Conservation (phyloP, 2,113 vertebrate species). For the Trogon surrucura region DNA sequence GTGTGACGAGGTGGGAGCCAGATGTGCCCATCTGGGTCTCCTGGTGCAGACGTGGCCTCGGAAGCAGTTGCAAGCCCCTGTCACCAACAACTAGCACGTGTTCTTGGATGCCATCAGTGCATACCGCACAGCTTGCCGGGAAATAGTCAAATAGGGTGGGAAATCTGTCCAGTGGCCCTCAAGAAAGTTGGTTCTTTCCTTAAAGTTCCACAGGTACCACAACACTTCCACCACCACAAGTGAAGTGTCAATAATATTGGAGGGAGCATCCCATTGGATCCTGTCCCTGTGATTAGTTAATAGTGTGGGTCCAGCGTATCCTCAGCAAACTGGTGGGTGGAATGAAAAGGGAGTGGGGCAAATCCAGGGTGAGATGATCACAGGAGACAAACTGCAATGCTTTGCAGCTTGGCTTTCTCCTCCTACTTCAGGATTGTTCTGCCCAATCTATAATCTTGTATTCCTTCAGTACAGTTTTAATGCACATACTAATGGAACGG, state of each 20-base stretch:
- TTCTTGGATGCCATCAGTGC: background rate
- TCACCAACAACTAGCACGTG: background rate
- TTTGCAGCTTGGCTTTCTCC: background rate
- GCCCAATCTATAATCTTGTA: background rate
- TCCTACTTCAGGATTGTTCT: background rate
- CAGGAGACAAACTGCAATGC: background rate
- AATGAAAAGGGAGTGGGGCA: background rate
- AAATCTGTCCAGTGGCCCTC: background rate
- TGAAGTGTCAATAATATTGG: background rate
- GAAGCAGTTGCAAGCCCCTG: background rate
- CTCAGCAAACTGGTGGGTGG: background rate
- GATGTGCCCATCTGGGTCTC: background rate
- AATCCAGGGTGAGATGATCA: background rate
- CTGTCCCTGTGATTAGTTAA: accelerated
- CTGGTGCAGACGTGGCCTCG: background rate
- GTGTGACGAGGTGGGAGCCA: too few species aligned
- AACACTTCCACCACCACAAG: background rate
- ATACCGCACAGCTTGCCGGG: background rate
- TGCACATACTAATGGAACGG: background rate
- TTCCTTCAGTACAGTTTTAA: background rate
- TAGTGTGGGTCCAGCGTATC: background rate
- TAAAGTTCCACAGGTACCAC: background rate
- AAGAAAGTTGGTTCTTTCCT: background rate
- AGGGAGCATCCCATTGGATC: background rate
- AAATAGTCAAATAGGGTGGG: background rate